phyloP scores from a whole-genome alignment of 2,888 invertebrate genomes.

The Lochmaea crataegi region DNA sequence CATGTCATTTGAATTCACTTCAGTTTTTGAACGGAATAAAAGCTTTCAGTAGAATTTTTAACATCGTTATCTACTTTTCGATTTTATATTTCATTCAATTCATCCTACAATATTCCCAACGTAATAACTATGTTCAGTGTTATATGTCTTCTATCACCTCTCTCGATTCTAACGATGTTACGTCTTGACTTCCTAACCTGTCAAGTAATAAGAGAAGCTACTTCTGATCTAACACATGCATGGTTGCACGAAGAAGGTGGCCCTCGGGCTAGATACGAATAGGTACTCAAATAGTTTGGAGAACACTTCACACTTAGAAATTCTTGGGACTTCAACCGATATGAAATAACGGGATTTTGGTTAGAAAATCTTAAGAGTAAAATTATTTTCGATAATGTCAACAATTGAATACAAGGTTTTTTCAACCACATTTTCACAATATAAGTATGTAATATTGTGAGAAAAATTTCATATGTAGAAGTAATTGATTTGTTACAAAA shows the following conservation, averaged over 20 bases:
- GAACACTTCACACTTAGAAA: conserved; percentile 30
- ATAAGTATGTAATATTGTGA: too few relatives aligned
- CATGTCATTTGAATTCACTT: too few relatives aligned
- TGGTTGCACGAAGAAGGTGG: conserved; percentile 9
- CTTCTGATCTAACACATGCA: conserved; percentile 34
- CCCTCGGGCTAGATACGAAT: conserved; percentile 18
- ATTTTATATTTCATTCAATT: too few relatives aligned
- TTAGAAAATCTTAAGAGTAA: neutral
- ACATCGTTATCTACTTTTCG: too few relatives aligned
- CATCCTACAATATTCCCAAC: neutral
- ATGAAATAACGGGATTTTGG: neutral
- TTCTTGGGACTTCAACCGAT: conserved; percentile 18
- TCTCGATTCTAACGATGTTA: neutral
- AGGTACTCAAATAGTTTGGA: conserved; percentile 34
- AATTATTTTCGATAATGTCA: neutral
- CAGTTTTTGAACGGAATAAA: too few relatives aligned
- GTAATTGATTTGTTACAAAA: too few relatives aligned
- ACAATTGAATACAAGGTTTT: neutral
- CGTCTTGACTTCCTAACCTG: conserved; percentile 30
- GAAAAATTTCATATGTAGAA: too few relatives aligned
- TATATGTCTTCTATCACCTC: neutral
- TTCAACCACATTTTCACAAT: too few relatives aligned
- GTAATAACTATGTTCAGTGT: neutral
- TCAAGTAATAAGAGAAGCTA: conserved; percentile 24
- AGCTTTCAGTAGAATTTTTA: too few relatives aligned